A percentile compares a stretch with the other conserved stretches of the same genome.
These are phyloP conservation scores for Eulemur mongoz DNA, from an alignment of 2,797 vertebrate species.

Conservation along the genomic window DNA sequence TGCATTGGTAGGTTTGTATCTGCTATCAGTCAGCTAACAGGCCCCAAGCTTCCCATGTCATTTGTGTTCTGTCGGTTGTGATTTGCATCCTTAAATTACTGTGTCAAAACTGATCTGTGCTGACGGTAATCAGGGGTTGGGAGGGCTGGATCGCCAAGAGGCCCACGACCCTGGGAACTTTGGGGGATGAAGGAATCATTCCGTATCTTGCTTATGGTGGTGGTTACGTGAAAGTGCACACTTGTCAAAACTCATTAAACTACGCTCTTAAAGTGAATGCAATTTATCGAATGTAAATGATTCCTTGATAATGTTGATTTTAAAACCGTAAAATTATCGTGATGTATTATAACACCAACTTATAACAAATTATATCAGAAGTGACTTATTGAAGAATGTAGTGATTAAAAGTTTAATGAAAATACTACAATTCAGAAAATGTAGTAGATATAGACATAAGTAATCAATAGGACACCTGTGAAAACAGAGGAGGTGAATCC, in stretches of 20 bases:
- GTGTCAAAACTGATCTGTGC: neutral
- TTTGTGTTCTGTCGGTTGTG: neutral
- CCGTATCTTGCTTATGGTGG: neutral
- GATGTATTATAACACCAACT: neutral
- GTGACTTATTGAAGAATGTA: neutral
- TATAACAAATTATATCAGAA: neutral
- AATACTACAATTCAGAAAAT: neutral
- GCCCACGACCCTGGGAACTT: neutral
- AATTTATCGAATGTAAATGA: neutral
- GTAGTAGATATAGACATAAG: neutral
- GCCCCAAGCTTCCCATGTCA: neutral
- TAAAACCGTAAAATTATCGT: neutral
- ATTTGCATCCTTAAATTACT: neutral
- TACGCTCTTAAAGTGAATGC: neutral
- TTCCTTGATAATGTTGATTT: neutral
- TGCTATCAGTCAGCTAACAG: neutral
- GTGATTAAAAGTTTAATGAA: neutral
- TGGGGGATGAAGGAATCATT: neutral
- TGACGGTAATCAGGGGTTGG: neutral
- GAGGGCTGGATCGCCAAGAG: neutral
- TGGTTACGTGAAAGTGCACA: neutral
- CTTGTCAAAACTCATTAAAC: neutral
- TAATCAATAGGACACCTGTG: neutral
- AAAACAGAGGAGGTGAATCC: neutral
- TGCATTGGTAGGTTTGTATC: too few relatives aligned